Percentiles rank a stretch among this genome's conserved stretches.
Evolutionary conservation across 1,140 invertebrate species (phyloP).

Genomic region (Bombus superbus): DNA sequence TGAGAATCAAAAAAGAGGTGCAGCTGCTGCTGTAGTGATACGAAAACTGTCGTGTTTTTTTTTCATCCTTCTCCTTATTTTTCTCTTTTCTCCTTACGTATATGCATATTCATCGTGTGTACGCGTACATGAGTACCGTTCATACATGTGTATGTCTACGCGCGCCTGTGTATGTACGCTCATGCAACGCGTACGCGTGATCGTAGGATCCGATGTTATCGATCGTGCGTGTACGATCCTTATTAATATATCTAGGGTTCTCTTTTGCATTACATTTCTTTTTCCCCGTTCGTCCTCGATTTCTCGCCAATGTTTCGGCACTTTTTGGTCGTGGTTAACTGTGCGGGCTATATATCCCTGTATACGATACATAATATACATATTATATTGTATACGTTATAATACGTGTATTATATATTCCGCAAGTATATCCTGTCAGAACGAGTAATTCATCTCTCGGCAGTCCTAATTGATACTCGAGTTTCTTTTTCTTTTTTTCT

Average conservation of each 20-base stretch:
- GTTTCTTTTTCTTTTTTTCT: not conserved
- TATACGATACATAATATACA: constrained; percentile 52
- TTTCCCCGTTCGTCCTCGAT: not conserved
- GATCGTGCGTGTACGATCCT: constrained; percentile 25
- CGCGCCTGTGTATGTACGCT: not conserved
- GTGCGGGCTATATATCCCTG: constrained; percentile 34
- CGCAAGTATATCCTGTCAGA: constrained; percentile 29
- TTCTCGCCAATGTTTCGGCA: constrained; percentile 45
- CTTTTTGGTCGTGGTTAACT: constrained; percentile 47
- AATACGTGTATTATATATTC: constrained; percentile 45
- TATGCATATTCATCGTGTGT: not conserved
- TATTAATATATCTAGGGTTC: not conserved
- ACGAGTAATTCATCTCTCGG: constrained; percentile 35
- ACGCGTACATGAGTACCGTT: not conserved
- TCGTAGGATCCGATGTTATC: not conserved
- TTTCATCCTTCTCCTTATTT: not conserved
- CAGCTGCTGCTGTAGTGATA: constrained; percentile 38
- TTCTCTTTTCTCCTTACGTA: not conserved
- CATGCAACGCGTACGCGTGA: not conserved
- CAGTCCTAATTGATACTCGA: constrained; percentile 33
- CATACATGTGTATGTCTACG: not conserved
- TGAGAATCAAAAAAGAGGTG: constrained; percentile 54
- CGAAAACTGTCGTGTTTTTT: constrained; percentile 17
- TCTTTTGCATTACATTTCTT: not conserved
- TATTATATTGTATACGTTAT: constrained; percentile 44